Percentiles rank a stretch among this genome's conserved stretches.
Conservation (phyloP, 2,113 vertebrate species). For the Oreotrochilus melanogaster region DNA sequence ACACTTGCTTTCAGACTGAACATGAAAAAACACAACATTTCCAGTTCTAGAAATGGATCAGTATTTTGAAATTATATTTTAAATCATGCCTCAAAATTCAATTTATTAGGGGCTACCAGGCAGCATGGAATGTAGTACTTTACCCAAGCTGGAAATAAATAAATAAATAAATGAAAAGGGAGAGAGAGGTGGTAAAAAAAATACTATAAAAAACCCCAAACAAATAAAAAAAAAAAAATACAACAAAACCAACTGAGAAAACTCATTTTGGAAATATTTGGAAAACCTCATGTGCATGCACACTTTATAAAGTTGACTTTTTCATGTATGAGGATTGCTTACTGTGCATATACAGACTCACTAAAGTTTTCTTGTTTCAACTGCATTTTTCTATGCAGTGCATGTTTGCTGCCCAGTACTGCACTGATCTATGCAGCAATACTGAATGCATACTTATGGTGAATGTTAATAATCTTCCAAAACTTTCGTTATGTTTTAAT, state of each 20-base stretch:
- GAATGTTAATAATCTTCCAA: not conserved
- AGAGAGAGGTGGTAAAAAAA: not conserved
- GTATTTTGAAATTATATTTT: not conserved
- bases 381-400: not conserved
- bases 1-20: not conserved
- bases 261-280: accelerated
- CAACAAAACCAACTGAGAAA: not conserved
- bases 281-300: not conserved
- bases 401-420: not conserved
- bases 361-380: not conserved
- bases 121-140: not conserved
- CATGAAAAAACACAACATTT: not conserved
- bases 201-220: too few species aligned
- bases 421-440: not conserved
- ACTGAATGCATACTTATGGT: not conserved
- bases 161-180: too few species aligned
- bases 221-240: too few species aligned
- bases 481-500: not conserved
- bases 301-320: not conserved
- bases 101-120: not conserved
- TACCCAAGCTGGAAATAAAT: not conserved
- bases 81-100: not conserved
- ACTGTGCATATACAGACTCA: not conserved
- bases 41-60: not conserved
- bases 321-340: not conserved